Conservation (phyloP, 2,888 invertebrate species). For the Emesis furor region DNA sequence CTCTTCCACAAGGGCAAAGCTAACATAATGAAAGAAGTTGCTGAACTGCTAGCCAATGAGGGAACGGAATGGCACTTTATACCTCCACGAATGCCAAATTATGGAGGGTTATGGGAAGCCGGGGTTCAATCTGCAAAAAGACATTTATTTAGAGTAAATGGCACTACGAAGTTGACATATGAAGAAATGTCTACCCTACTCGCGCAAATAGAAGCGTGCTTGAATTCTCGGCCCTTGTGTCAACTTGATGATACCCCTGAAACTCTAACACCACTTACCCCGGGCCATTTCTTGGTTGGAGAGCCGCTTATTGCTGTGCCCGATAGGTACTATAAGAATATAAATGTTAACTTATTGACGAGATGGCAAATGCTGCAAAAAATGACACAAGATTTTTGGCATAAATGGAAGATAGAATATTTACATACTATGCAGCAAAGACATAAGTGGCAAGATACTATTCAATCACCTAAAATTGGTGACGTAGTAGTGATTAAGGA, state of each 20-base stretch:
- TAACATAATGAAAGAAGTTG: neutral
- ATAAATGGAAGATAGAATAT: slow-evolving; percentile 72
- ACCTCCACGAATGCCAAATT: neutral
- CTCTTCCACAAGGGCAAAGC: neutral
- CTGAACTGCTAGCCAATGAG: neutral
- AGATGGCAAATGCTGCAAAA: slow-evolving; percentile 73
- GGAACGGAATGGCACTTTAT: neutral
- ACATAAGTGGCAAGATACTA: slow-evolving; percentile 67
- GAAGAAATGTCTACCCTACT: slow-evolving; percentile 31
- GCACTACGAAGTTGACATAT: slow-evolving; percentile 33
- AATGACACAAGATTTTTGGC: slow-evolving; percentile 74
- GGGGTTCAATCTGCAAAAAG: neutral
- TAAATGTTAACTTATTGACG: slow-evolving; percentile 38
- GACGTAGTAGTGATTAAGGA: slow-evolving; percentile 66
- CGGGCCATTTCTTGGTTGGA: neutral
- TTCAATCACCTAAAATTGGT: slow-evolving; percentile 34
- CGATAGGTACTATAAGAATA: slow-evolving; percentile 17
- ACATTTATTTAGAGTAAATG: neutral
- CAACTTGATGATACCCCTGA: neutral
- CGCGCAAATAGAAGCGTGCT: slow-evolving; percentile 30
- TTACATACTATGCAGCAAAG: slow-evolving; percentile 67
- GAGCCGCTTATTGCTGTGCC: neutral
- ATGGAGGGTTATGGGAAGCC: neutral
- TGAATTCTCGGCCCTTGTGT: slow-evolving; percentile 30
- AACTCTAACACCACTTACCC: slow-evolving; percentile 29